Percentiles rank a stretch among this genome's conserved stretches.
Conservation (phyloP, 2,888 invertebrate genomes). For the Pachycephus smyrnensis region DNA sequence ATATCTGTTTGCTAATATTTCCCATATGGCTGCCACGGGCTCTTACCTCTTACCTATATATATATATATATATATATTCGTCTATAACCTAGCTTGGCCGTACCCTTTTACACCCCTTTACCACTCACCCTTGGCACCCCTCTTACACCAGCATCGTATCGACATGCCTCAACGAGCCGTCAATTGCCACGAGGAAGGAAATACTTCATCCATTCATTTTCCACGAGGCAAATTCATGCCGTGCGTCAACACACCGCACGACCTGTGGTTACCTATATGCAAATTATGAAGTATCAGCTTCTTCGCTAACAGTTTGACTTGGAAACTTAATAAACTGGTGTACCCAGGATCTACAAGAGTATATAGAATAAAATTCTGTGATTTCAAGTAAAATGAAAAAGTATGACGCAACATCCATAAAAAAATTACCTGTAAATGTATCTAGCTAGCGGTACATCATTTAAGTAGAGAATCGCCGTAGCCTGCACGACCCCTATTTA, state of each 20-base stretch:
- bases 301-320: too few relatives aligned
- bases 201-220: constrained; percentile 31
- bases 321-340: background rate
- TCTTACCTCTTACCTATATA: constrained; percentile 10
- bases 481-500: constrained; percentile 34
- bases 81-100: too few relatives aligned
- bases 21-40: constrained; percentile 38
- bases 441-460: background rate
- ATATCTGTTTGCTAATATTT: constrained; percentile 49
- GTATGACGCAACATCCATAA: background rate
- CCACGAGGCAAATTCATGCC: constrained; percentile 32
- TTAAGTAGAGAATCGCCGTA: background rate
- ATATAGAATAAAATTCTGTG: background rate
- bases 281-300: too few relatives aligned
- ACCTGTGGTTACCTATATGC: background rate
- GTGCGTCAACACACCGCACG: background rate
- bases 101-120: too few relatives aligned
- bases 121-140: background rate
- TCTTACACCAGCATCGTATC: background rate
- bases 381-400: background rate
- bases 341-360: background rate
- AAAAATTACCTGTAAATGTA: background rate
- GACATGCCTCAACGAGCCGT: background rate
- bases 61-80: background rate
- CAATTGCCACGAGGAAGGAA: constrained; percentile 2